Percentiles rank a stretch among this genome's conserved stretches.
These are phyloP conservation scores for Agapostemon virescens DNA, from an alignment of 2,888 invertebrate genomes.

Conservation along the genomic window DNA sequence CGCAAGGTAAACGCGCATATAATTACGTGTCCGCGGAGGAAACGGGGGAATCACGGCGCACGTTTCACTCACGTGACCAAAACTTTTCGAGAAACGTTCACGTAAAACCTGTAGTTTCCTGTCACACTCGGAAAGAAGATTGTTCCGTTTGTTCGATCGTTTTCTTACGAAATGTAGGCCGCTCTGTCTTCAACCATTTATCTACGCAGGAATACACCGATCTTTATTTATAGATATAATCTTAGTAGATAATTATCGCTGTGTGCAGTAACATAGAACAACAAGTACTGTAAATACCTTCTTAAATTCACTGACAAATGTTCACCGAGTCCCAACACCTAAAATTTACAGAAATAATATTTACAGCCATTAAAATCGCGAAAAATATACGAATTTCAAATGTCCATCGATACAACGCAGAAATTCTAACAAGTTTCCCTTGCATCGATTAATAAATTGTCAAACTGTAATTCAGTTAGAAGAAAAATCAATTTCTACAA, in stretches of 20 bases:
- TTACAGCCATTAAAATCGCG: no score
- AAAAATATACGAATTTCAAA: no score
- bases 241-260: background rate
- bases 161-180: background rate
- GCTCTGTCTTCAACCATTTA: background rate
- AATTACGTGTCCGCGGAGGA: constrained; percentile 56
- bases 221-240: background rate
- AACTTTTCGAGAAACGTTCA: constrained; percentile 32
- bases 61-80: constrained; percentile 46
- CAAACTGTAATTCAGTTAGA: no score
- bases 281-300: background rate
- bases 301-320: background rate
- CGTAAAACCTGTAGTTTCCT: background rate
- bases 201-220: background rate
- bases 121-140: background rate
- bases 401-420: no score
- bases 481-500: no score
- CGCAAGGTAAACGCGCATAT: constrained; percentile 55
- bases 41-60: constrained; percentile 43
- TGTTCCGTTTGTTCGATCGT: background rate
- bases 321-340: background rate
- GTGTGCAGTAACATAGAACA: background rate
- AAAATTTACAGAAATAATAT: no score
- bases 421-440: no score
- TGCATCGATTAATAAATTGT: no score